phyloP scores from a whole-genome alignment of 1,140 invertebrate genomes.

The Zaprionus davidi region DNA sequence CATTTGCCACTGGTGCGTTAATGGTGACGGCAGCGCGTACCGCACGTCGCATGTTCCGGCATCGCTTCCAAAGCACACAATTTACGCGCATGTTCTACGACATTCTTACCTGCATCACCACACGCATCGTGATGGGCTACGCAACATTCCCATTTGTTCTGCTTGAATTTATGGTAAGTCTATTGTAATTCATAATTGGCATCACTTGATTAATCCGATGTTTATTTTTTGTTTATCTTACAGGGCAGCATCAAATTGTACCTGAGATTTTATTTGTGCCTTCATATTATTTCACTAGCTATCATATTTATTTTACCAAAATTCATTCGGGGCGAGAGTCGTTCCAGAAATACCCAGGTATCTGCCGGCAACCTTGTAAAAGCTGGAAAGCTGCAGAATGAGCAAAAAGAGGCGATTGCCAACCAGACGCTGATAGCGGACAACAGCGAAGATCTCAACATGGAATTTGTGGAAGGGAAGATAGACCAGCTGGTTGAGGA shows the following conservation, averaged over 20 bases:
- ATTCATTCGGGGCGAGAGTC: constrained; percentile 75
- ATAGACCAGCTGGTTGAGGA: constrained; percentile 19
- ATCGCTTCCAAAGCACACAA: constrained; percentile 84
- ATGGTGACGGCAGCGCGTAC: constrained; percentile 93
- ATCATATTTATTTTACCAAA: constrained; percentile 86
- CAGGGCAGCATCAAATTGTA: constrained; percentile 87
- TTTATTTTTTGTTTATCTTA: constrained; percentile 32
- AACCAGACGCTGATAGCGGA: constrained; percentile 3
- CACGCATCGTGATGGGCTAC: constrained; percentile 93
- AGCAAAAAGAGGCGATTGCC: neutral
- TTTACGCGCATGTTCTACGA: constrained; percentile 90
- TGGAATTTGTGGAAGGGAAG: neutral
- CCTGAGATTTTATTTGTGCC: constrained; percentile 88
- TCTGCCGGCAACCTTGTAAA: neutral
- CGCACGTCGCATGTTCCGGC: constrained; percentile 91
- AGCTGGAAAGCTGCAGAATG: neutral
- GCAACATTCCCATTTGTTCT: constrained; percentile 95
- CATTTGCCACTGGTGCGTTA: constrained; percentile 94
- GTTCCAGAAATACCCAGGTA: neutral
- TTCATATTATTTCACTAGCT: constrained; percentile 86
- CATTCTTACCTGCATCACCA: constrained; percentile 90
- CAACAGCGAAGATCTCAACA: constrained; percentile 60
- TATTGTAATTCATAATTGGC: neutral
- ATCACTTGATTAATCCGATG: constrained; percentile 1
- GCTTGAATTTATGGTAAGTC: constrained; percentile 89